phyloP scores from a whole-genome alignment of 2,888 invertebrate genomes.

The Drosophila kuntzei region DNA sequence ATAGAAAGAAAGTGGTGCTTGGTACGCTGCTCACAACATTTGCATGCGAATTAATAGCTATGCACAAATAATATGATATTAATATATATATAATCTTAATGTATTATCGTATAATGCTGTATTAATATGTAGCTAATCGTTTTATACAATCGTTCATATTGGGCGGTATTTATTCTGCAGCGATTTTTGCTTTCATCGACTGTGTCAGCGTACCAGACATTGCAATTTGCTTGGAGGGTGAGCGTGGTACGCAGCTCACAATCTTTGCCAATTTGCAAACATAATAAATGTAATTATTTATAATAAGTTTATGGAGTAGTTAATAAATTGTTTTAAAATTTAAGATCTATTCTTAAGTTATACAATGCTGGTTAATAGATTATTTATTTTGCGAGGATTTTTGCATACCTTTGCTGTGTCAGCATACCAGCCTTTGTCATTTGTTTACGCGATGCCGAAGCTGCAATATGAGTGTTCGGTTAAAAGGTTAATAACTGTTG shows the following conservation, averaged over 20 bases:
- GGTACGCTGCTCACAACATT: background rate
- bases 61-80: background rate
- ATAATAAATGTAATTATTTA: too few species aligned
- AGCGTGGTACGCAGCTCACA: too few species aligned
- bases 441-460: slow-evolving; percentile 50
- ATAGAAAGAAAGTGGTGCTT: background rate
- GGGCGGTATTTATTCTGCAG: too few species aligned
- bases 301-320: too few species aligned
- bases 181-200: background rate
- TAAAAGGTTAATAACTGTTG: slow-evolving; percentile 45
- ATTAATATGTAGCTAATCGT: too few species aligned
- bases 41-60: background rate
- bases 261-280: too few species aligned
- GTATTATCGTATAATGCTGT: background rate
- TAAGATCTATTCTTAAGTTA: too few species aligned
- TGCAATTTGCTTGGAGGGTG: too few species aligned
- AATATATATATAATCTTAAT: background rate
- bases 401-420: background rate
- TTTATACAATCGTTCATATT: too few species aligned
- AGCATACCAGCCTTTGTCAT: slow-evolving; percentile 35
- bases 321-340: too few species aligned
- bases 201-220: background rate
- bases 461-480: slow-evolving; percentile 40
- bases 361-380: background rate
- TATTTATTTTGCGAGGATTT: background rate